Percentiles rank a stretch among this genome's conserved stretches.
Conservation (phyloP, 2,797 vertebrate species). For the Antennarius maculatus region DNA sequence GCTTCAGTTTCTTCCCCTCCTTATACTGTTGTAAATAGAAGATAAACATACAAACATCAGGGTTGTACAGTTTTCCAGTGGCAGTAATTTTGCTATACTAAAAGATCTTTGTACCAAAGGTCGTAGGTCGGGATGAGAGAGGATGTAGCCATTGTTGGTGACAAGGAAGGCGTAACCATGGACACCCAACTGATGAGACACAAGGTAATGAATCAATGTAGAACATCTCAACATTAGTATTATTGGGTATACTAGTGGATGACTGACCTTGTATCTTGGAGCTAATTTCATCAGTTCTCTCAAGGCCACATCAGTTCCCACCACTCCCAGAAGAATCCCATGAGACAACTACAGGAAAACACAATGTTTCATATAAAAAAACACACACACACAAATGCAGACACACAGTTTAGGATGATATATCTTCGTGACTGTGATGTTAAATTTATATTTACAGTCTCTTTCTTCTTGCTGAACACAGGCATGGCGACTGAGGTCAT, state of each 20-base stretch:
- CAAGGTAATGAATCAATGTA: too few species aligned
- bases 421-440: not conserved
- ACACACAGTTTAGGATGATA: not conserved
- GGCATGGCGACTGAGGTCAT: constrained; percentile 98
- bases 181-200: constrained; percentile 86
- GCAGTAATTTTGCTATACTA: not conserved
- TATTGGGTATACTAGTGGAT: not conserved
- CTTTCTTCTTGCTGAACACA: constrained; percentile 97
- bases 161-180: constrained; percentile 95
- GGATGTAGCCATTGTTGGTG: constrained; percentile 97
- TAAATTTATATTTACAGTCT: constrained; percentile 85
- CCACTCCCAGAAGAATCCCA: constrained; percentile 94
- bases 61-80: not conserved
- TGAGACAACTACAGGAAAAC: constrained; percentile 85
- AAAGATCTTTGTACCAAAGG: constrained; percentile 83
- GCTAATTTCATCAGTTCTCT: constrained; percentile 92
- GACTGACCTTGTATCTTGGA: constrained; percentile 90
- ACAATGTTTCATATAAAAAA: not conserved
- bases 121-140: constrained; percentile 94
- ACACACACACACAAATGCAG: too few species aligned
- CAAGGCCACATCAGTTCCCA: constrained; percentile 93
- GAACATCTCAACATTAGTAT: too few species aligned
- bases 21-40: constrained; percentile 84
- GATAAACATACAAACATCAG: constrained; percentile 3
- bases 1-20: constrained; percentile 92